Base-by-base conservation (phyloP, 1,140 invertebrate species). In the Trachymyrmex septentrionalis region DNA sequence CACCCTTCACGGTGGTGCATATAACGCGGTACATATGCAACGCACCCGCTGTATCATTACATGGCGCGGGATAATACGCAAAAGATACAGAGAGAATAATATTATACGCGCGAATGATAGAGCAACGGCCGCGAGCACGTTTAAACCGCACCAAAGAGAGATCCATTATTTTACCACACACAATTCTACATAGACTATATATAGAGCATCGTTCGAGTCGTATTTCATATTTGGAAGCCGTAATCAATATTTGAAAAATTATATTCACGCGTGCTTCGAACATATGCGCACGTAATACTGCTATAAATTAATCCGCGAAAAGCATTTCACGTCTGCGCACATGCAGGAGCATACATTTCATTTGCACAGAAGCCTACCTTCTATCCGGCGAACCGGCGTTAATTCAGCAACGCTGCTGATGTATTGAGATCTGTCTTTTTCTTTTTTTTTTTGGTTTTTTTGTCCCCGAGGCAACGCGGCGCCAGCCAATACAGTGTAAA, bases 1-100 rank as follows among this genome's bases (percentile, higher is more conserved):
- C 55, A 59, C 76, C 53, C n/a, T 55, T 84, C 63, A 48, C 12
- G 2, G 2, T 48, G 2, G 48, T 75, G 66, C 27, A 53, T 75
- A 48, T 48, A 48, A 48, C 48, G 59, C 16, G 55, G 6, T 53
- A 86, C 53, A 78, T 89, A 86, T 82, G 82, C 73, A 64, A 64
- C 61, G 59, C 72, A 69, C 30, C 30, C 82, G 85, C 88, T 85
- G 80, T 91, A 90, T 88, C 63, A 88, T 85, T 77, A 86, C 61
- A 69, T 50, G 80, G 44, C 84, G 78, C 44, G 30, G 61, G 30
- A 73, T 80, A 77, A 80, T 81, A 50, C 16, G 21, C 86, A 27
- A 87, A 87, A 87, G 88, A 90, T 88, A 88, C 59, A 64, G 69
- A 38, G 72, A 85, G 67, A 91, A 88, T 89, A 89, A 89, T 75